Evolutionary conservation across 2,113 vertebrate genomes (phyloP), one percentile per base, ranked within the genome.

Genomic region (Melanerpes aurifrons): DNA sequence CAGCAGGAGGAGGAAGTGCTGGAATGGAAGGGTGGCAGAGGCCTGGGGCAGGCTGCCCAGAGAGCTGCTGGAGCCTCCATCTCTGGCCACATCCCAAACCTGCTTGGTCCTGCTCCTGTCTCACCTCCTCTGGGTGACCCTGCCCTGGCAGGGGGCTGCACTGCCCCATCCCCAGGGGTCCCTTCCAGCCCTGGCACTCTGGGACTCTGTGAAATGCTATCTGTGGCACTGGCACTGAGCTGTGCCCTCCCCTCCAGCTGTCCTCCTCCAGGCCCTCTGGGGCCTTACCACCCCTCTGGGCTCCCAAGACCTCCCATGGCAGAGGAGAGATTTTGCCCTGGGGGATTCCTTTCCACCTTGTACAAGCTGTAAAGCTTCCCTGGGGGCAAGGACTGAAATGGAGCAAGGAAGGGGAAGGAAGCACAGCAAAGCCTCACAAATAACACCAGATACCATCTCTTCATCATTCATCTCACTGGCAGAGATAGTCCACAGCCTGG

Each of bases 391-490:
- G 19, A 74, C 45, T 72, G 35, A 59, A 91, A 62, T 9, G 68
- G 22, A 77, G 31, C 2, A 74, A 26, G 50, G 86, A 89, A 71
- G 32, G 35, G 70, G 25, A 61, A 90, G 9, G 20, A 88, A 47
- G 6, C 76, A 50, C 28, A 76, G 86, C 45, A 71, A 64, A 86
- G 45, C 35, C 70, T 81, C 86, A 81, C 73, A 78, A 91, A 87
- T 6, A 40, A 86, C 70, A 43, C 48, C n/a, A 47, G 96, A 98
- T 96, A 99, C 99, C 97, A 98, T 96, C 4, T 98, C 98, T 3
- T 99, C 98, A 4, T 99, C 99, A 8, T 98, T 95, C 95, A 99
- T 99, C 90, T 99, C 99, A 6, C 82, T 98, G 86, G 98, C 99
- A 26, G 99, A 99, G 18, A 99, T 98, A 0, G 98, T 99, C 99